Conservation (phyloP, 2,113 vertebrate species). For the Nesoenas mayeri region DNA sequence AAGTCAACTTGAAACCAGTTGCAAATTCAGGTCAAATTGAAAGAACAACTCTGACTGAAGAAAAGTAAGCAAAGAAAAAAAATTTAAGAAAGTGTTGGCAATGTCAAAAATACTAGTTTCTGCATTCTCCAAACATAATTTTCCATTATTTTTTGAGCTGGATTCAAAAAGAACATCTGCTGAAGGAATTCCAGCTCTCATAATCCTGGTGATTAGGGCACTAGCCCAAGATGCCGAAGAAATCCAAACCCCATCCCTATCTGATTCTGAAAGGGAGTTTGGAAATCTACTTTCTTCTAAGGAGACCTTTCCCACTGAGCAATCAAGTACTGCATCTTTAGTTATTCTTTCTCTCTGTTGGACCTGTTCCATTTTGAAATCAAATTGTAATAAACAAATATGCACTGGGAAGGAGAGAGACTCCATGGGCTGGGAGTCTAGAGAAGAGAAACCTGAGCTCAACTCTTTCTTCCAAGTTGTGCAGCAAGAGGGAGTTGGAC, state of each 20-base stretch:
- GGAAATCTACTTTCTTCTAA: background rate
- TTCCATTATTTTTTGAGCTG: background rate
- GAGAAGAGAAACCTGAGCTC: background rate
- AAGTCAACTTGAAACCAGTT: background rate
- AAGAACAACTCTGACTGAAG: background rate
- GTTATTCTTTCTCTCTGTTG: background rate
- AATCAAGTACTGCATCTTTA: background rate
- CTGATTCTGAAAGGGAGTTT: background rate
- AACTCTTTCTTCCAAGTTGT: background rate
- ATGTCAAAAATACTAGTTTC: slow-evolving; percentile 24
- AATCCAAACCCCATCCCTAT: background rate
- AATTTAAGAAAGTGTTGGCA: background rate
- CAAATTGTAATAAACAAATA: background rate
- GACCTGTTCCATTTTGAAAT: background rate
- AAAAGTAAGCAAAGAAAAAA: background rate
- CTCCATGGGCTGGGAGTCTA: background rate
- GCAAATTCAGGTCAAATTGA: background rate
- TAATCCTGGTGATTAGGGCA: background rate
- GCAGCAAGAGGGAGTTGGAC: background rate
- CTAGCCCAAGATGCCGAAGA: background rate
- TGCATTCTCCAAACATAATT: background rate
- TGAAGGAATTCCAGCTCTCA: background rate
- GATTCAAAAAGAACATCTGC: slow-evolving; percentile 7
- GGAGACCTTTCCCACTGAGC: background rate
- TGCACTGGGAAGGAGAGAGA: background rate